These are phyloP conservation scores for Orthosia gracilis DNA, from an alignment of 2,888 invertebrate species.

Conservation along the genomic window DNA sequence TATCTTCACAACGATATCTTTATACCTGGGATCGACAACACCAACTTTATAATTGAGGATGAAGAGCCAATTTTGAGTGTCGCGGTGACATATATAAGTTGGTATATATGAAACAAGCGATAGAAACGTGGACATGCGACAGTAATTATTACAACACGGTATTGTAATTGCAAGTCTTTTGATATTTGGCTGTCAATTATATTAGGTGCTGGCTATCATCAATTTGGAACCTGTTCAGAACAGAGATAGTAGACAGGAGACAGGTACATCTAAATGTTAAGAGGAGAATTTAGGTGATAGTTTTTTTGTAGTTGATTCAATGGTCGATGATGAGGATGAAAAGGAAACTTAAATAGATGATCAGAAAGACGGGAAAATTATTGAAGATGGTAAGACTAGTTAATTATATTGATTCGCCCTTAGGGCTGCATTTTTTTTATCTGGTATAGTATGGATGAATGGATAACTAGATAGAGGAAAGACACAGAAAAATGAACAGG, in stretches of 20 bases:
- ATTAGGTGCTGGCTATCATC: constrained; percentile 60
- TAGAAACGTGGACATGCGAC: constrained; percentile 71
- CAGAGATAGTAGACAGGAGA: constrained; percentile 10
- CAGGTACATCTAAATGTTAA: constrained; percentile 45
- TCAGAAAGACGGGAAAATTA: neutral
- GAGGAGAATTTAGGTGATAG: constrained; percentile 19
- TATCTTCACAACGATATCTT: constrained; percentile 61
- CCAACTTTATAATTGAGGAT: neutral
- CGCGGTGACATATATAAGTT: constrained; percentile 3
- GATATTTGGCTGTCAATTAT: constrained; percentile 72
- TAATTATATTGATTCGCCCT: neutral
- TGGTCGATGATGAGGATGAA: neutral
- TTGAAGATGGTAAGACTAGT: too few relatives aligned
- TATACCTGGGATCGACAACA: constrained; percentile 3
- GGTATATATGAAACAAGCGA: constrained; percentile 57
- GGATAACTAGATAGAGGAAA: neutral
- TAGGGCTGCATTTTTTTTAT: neutral
- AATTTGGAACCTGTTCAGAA: constrained; percentile 53
- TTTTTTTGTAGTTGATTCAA: neutral
- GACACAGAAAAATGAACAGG: neutral
- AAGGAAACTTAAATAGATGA: neutral
- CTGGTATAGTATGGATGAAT: neutral
- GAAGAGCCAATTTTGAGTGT: constrained; percentile 50
- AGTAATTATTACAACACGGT: constrained; percentile 76
- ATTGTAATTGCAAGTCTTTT: constrained; percentile 72